Evolutionary conservation across 2,113 vertebrate species (phyloP).

Genomic region (Zosterops pallidus): DNA sequence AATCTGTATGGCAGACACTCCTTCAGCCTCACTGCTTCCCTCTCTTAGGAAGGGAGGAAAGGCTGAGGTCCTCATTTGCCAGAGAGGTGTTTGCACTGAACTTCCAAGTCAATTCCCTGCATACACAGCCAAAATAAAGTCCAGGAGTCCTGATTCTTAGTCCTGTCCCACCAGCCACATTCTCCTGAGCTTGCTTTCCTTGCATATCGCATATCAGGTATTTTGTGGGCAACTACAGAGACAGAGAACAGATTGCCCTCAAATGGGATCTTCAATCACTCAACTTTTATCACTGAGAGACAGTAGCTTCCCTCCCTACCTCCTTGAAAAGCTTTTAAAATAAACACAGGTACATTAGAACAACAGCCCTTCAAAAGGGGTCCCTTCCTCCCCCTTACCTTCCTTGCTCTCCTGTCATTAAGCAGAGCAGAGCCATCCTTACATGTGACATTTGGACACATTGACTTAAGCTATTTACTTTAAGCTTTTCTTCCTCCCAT

Average conservation of each 20-base stretch:
- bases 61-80: not conserved
- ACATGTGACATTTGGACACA: slow-evolving; percentile 21
- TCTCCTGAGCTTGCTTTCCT: not conserved
- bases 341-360: slow-evolving; percentile 69
- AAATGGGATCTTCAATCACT: slow-evolving; percentile 54
- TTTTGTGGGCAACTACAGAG: slow-evolving; percentile 6
- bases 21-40: not conserved
- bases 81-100: not conserved
- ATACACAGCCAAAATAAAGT: not conserved
- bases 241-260: slow-evolving; percentile 55
- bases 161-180: not conserved
- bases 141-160: not conserved
- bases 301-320: slow-evolving; percentile 56
- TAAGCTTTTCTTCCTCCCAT: slow-evolving; percentile 11
- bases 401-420: slow-evolving; percentile 41
- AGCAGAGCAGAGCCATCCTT: slow-evolving; percentile 30
- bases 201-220: not conserved
- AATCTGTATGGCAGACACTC: not conserved
- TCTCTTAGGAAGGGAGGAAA: not conserved
- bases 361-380: slow-evolving; percentile 33
- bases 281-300: slow-evolving; percentile 48
- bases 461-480: slow-evolving; percentile 37
- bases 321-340: slow-evolving; percentile 67
- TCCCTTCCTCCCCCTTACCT: slow-evolving; percentile 12
- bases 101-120: not conserved